Percentiles rank a stretch among this genome's conserved stretches.
phyloP scores from a whole-genome alignment of 1,140 invertebrate species.

The Octopus bimaculoides region DNA sequence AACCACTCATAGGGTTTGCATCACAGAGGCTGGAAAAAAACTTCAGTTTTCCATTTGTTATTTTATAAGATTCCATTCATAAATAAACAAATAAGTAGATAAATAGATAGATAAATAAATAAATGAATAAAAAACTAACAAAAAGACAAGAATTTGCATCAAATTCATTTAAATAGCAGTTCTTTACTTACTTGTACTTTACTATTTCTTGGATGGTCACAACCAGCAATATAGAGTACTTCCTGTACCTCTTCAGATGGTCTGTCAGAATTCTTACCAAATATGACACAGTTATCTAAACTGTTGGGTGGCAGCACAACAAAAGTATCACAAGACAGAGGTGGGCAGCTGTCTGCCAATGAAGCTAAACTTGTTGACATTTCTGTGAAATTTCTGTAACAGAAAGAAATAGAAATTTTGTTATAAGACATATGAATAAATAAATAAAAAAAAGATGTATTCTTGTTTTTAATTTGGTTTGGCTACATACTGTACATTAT shows the following conservation, averaged over 20 bases:
- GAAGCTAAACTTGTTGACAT: not conserved
- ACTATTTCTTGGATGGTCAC: constrained; percentile 47
- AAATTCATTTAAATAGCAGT: not conserved
- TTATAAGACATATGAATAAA: too few relatives aligned
- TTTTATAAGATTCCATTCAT: too few relatives aligned
- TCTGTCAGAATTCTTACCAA: constrained; percentile 76
- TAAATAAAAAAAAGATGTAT: too few relatives aligned
- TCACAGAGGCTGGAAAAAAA: too few relatives aligned
- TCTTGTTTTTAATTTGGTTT: too few relatives aligned
- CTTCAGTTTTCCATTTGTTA: too few relatives aligned
- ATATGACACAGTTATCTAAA: constrained; percentile 63
- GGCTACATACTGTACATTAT: too few relatives aligned
- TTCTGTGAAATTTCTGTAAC: not conserved
- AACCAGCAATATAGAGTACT: constrained; percentile 64
- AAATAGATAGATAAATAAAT: too few relatives aligned
- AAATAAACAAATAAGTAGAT: too few relatives aligned
- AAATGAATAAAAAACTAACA: too few relatives aligned
- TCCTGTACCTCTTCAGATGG: constrained; percentile 73
- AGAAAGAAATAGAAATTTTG: not conserved
- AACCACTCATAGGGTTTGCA: too few relatives aligned
- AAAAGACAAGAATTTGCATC: not conserved
- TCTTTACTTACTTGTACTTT: constrained; percentile 57
- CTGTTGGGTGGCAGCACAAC: constrained; percentile 71
- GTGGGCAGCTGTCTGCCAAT: not conserved
- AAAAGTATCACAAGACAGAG: constrained; percentile 64